Base-by-base conservation (phyloP, 1,140 invertebrate species). In the Phocides pigmalion region DNA sequence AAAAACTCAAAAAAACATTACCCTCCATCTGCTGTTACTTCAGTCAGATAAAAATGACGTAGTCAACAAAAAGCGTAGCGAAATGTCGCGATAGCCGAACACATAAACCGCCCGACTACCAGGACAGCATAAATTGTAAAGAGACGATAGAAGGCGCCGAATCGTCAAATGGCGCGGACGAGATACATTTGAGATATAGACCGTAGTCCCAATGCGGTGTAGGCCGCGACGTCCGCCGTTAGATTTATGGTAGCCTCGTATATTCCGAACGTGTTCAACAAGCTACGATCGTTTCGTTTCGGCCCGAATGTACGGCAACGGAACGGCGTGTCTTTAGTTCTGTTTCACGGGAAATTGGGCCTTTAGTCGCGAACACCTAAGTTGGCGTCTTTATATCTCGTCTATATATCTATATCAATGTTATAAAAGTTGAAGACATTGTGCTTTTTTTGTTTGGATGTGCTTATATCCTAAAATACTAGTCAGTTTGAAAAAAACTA, bases 121-220 rank as follows among this genome's bases (percentile, higher is more conserved):
- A 66, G 47, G 64, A 15, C 37, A 42, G 50, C 69, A 80, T 82
- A 82, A 82, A 82, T 83, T 76, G 79, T 69, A 76, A 73, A 73
- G 72, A 74, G 70, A 68, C 74, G 69, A 68, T 68, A 50, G 39
- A 59, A 65, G 65, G 51, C 69, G 67, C 58, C 63, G 69, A 82
- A 83, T 83, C 79, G 76, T 78, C 78, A 83, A 83, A 83, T 83
- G 81, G 81, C 64, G 66, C 69, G 79, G 68, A 79, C 70, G 79
- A 81, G 78, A 83, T 83, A 81, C 74, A 77, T 81, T 81, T 72
- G 74, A 81, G 81, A 83, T 83, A 83, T 63, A 22, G 64, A 53
- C 22, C 25, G 20, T 12, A 14, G n/a, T 14, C 47, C 47, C 42
- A 8, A 20, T 20, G 28, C 39, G 64, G 39, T 62, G 51, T 47